Percentiles rank a stretch among this genome's conserved stretches.
Evolutionary conservation across 2,797 vertebrate genomes (phyloP).

Genomic region (Gouania willdenowi): DNA sequence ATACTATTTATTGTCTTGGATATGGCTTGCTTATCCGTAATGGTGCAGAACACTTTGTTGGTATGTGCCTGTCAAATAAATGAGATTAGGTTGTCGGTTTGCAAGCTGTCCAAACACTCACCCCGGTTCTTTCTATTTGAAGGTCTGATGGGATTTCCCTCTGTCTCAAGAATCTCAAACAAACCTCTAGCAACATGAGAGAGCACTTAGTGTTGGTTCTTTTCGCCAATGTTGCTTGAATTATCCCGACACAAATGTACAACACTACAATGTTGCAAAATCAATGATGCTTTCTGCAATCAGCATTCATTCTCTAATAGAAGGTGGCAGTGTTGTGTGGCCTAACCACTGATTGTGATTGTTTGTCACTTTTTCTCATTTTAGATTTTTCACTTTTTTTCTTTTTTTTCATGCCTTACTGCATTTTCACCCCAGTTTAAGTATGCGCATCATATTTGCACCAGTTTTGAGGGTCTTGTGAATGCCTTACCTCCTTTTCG

Average conservation of each 20-base stretch:
- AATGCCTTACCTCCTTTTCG: no score
- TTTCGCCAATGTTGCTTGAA: constrained; percentile 13
- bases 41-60: constrained; percentile 15
- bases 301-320: no score
- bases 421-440: no score
- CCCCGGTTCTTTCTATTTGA: constrained; percentile 54
- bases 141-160: constrained; percentile 63
- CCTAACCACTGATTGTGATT: no score
- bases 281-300: constrained; percentile 2
- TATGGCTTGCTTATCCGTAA: background rate
- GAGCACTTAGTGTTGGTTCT: constrained; percentile 41
- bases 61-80: constrained; percentile 26
- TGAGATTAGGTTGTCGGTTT: constrained; percentile 33
- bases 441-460: no score
- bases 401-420: no score
- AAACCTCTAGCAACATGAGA: constrained; percentile 41
- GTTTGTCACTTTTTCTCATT: no score
- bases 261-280: constrained; percentile 27
- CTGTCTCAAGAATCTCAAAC: constrained; percentile 55
- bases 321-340: no score
- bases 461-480: no score
- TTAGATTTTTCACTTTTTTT: no score
- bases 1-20: background rate
- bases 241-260: constrained; percentile 28
- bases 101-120: constrained; percentile 67